Conservation (phyloP, 2,888 invertebrate genomes). For the Bursaphelenchus okinawaensis region DNA sequence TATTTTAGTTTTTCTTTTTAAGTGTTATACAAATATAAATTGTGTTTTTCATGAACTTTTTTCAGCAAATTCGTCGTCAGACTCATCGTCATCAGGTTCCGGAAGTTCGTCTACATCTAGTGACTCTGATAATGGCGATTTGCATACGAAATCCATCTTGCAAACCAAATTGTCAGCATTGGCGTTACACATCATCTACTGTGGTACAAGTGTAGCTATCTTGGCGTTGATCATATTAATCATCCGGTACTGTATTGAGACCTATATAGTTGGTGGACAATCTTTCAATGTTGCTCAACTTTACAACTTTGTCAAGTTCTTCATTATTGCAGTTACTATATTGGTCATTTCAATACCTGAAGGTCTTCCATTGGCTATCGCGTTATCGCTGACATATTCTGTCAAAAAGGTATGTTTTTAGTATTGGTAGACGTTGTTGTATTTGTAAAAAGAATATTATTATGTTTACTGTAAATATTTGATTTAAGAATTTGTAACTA, state of each 20-base stretch:
- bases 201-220: constrained; percentile 54
- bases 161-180: constrained; percentile 53
- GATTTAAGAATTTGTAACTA: neutral
- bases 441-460: neutral
- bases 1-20: neutral
- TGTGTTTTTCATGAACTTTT: constrained; percentile 19
- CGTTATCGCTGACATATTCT: constrained; percentile 94
- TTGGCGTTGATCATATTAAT: constrained; percentile 55
- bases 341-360: constrained; percentile 98
- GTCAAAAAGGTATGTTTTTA: constrained; percentile 82
- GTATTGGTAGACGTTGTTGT: neutral
- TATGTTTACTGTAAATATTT: neutral
- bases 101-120: constrained; percentile 27
- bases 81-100: constrained; percentile 31
- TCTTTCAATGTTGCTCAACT: constrained; percentile 48
- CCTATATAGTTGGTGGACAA: constrained; percentile 40
- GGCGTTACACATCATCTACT: constrained; percentile 55
- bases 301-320: constrained; percentile 85
- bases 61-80: constrained; percentile 26
- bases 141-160: constrained; percentile 52
- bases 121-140: constrained; percentile 35
- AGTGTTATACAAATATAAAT: neutral
- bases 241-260: constrained; percentile 51
- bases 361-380: constrained; percentile 94
- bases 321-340: constrained; percentile 97